phyloP scores from a whole-genome alignment of 1,140 invertebrate species.

The Adoxophyes honmai region DNA sequence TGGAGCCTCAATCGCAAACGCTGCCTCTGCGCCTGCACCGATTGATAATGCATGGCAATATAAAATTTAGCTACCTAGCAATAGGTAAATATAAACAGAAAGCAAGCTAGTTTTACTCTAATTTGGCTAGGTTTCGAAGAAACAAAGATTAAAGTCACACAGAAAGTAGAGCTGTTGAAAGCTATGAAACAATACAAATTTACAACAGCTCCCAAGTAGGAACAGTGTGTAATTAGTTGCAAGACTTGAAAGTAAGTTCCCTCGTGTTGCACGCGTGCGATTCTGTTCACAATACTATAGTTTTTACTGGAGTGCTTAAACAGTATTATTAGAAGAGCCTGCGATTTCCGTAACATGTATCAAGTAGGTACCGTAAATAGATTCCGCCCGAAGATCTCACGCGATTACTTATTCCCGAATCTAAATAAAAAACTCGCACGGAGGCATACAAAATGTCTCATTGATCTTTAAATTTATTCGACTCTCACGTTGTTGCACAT shows the following conservation, averaged over 20 bases:
- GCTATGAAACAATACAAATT: neutral
- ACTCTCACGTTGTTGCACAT: too few relatives aligned
- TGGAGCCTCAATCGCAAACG: too few relatives aligned
- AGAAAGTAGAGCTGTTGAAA: neutral
- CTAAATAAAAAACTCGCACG: neutral
- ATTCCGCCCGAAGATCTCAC: neutral
- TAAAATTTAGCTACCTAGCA: too few relatives aligned
- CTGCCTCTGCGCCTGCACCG: too few relatives aligned
- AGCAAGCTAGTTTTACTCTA: neutral
- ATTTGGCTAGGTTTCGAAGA: neutral
- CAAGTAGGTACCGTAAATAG: too few relatives aligned
- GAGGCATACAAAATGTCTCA: too few relatives aligned
- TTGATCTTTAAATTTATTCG: too few relatives aligned
- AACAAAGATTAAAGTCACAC: neutral
- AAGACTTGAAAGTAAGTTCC: slow-evolving; percentile 2
- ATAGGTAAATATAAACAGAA: neutral
- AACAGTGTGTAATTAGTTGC: neutral
- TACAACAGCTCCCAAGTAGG: neutral
- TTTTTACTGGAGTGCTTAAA: neutral
- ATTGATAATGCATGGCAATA: too few relatives aligned
- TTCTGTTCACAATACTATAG: neutral
- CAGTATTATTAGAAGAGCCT: neutral
- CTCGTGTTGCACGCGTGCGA: slow-evolving; percentile 6
- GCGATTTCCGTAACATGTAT: slow-evolving; percentile 1
- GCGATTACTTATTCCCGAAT: neutral